Evolutionary conservation across 2,888 invertebrate species (phyloP).

Genomic region (Pegoplata infirma): DNA sequence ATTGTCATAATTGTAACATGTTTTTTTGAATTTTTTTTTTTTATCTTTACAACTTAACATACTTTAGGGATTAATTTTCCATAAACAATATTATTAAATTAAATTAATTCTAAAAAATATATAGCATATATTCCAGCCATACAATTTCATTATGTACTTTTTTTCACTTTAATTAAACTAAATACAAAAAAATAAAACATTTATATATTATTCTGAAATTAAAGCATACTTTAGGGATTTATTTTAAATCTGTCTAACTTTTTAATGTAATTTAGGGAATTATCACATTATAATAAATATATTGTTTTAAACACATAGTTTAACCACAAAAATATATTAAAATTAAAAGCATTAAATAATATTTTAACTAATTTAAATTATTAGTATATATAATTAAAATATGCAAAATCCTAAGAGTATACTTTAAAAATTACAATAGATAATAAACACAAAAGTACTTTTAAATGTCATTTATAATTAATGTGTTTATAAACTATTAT

Average conservation of each 20-base stretch:
- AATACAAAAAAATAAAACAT: too few relatives aligned
- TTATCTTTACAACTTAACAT: too few relatives aligned
- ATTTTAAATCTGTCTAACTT: not conserved
- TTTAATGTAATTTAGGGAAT: not conserved
- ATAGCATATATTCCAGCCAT: too few relatives aligned
- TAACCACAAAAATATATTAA: not conserved
- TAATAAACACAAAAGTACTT: not conserved
- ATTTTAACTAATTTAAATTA: not conserved
- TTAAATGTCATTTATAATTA: not conserved
- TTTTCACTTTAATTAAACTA: too few relatives aligned
- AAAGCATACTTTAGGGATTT: constrained; percentile 38
- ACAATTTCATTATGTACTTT: too few relatives aligned
- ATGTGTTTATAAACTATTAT: not conserved
- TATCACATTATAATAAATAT: not conserved
- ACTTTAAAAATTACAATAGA: not conserved
- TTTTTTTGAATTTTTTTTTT: too few relatives aligned
- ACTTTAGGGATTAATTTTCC: too few relatives aligned
- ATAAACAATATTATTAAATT: too few relatives aligned
- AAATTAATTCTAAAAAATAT: too few relatives aligned
- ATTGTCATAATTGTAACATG: too few relatives aligned
- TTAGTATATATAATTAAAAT: not conserved
- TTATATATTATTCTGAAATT: too few relatives aligned
- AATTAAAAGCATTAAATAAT: not conserved
- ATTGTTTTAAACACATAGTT: not conserved
- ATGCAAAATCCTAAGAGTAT: not conserved